Evolutionary conservation across 2,888 invertebrate genomes (phyloP).

Genomic region (Danaus chrysippus): DNA sequence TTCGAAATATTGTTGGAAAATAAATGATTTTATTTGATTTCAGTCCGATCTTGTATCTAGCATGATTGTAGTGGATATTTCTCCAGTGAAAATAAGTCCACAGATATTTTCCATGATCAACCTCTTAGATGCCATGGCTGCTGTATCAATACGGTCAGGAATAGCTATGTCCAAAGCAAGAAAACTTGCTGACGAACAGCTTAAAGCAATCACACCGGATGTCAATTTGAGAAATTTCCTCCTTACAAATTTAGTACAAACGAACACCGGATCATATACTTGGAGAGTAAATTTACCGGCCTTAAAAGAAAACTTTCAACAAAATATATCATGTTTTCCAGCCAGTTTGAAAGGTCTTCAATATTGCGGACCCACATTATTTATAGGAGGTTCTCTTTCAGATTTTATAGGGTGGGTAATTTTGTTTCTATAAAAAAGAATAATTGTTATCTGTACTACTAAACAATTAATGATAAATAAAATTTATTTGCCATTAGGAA

Average conservation of each 20-base stretch:
- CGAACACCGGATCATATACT: conserved; percentile 79
- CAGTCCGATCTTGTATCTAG: conserved; percentile 82
- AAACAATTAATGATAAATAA: neutral
- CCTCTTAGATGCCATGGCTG: conserved; percentile 83
- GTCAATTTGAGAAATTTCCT: conserved; percentile 86
- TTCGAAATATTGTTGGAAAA: too few relatives aligned
- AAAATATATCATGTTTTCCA: conserved; percentile 83
- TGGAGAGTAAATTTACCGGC: conserved; percentile 91
- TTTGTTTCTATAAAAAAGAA: neutral
- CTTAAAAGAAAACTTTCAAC: conserved; percentile 82
- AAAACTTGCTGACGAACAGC: conserved; percentile 79
- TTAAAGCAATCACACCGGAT: conserved; percentile 79
- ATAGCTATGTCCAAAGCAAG: conserved; percentile 85
- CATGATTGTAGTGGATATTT: conserved; percentile 85
- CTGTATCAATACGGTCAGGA: conserved; percentile 79
- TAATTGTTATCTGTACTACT: neutral
- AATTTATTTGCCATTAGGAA: conserved; percentile 44
- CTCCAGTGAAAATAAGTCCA: conserved; percentile 82
- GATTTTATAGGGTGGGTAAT: conserved; percentile 85
- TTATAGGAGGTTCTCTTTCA: conserved; percentile 91
- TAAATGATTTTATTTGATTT: conserved; percentile 47
- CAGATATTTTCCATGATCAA: conserved; percentile 80
- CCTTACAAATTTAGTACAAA: conserved; percentile 89
- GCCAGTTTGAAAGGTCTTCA: conserved; percentile 64
- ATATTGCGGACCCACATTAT: conserved; percentile 86